Conservation (phyloP, 2,888 invertebrate species). For the Nemapogon koenigi region DNA sequence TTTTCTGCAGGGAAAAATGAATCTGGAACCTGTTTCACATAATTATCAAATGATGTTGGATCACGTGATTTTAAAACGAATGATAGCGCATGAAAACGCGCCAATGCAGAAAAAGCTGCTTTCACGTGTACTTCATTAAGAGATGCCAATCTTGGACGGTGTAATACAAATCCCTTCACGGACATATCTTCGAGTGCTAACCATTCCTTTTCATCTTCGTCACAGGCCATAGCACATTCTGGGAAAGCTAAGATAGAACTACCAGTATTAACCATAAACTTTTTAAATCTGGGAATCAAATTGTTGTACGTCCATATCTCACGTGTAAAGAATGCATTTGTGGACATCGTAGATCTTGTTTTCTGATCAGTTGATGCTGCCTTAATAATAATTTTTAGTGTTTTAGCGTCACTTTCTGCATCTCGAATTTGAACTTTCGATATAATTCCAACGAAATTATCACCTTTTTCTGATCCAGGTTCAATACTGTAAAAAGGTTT, state of each 20-base stretch:
- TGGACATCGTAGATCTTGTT: neutral
- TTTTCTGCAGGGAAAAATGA: neutral
- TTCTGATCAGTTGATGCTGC: slow-evolving; percentile 1
- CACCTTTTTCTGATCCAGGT: slow-evolving; percentile 7
- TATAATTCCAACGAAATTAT: slow-evolving; percentile 8
- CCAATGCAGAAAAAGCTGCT: slow-evolving; percentile 3
- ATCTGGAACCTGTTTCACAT: neutral
- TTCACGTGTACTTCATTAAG: slow-evolving; percentile 2
- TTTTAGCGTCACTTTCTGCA: neutral
- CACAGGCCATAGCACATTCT: neutral
- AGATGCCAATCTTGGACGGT: slow-evolving; percentile 4
- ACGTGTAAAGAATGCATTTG: slow-evolving; percentile 1
- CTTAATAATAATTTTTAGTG: slow-evolving; percentile 3
- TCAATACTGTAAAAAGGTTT: neutral
- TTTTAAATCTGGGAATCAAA: slow-evolving; percentile 2
- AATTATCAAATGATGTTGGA: neutral
- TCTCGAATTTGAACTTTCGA: slow-evolving; percentile 2
- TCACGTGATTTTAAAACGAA: slow-evolving; percentile 1
- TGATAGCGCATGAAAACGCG: slow-evolving; percentile 7
- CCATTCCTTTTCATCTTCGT: slow-evolving; percentile 4
- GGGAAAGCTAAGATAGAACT: neutral
- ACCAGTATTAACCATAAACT: neutral
- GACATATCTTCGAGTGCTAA: slow-evolving; percentile 8
- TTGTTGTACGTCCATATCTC: slow-evolving; percentile 4
- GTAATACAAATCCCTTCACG: slow-evolving; percentile 1